Evolutionary conservation across 2,113 vertebrate genomes (phyloP), one percentile per base, ranked within the genome.

Genomic region (Urocitellus parryii): DNA sequence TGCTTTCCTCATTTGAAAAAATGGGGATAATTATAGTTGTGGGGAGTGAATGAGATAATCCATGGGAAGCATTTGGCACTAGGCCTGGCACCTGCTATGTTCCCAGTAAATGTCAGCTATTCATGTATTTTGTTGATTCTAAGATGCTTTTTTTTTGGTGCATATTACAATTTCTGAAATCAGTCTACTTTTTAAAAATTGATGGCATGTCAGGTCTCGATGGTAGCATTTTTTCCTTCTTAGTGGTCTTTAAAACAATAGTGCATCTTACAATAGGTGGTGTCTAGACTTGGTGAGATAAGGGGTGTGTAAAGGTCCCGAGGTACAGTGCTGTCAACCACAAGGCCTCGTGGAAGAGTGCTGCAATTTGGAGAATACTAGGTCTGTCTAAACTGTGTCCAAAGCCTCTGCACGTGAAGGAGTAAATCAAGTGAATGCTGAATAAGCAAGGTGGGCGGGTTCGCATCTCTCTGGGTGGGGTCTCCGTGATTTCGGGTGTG

Each of bases 31-130:
- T 96, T 97, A 90, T 12, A 94, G 94, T 77, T 80, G 79, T 63
- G 83, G 76, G 87, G 87, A 87, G 56, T 51, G 79, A 95, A 94
- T 39, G 78, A 96, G 90, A 51, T 87, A 90, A 90, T 83, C 83
- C 72, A 61, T 0, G 9, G 70, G 92, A 94, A 90, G 88, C 6
- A 5, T 37, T 63, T 96, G 97, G 96, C 95, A 63, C 18, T 0
- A 6, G 88, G 90, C 96, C 96, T 77, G 95, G 90, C 90, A 61
- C 82, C 39, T 4, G 91, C 97, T 84, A 2, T 8, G 83, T 93
- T 97, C 97, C 94, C 92, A 90, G 94, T 14, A 93, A 95, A 78
- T 90, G 95, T 96, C 97, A 96, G 76, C 84, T 95, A 58, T 94
- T 90, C 79, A 91, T 63, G 65, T 70, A 87, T 91, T 48, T 83